Evolutionary conservation across 1,140 invertebrate genomes (phyloP).

Genomic region (Sitobion miscanthi): DNA sequence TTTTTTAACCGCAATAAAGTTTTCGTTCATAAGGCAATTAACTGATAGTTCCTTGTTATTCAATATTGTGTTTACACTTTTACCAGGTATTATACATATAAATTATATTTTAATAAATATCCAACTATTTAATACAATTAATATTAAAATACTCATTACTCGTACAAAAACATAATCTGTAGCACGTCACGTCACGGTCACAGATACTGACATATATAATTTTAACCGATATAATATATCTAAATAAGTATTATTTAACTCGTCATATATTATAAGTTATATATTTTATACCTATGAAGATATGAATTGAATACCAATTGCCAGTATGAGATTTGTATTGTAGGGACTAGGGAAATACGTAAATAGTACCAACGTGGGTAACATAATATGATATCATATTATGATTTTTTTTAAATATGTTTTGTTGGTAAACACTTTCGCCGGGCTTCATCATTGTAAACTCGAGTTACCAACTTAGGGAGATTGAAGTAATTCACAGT

Average conservation of each 20-base stretch:
- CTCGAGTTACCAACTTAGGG: not conserved
- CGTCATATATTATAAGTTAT: not conserved
- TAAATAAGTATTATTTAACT: not conserved
- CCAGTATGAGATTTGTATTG: no score
- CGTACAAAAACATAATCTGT: not conserved
- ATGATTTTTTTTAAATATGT: no score
- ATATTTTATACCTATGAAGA: no score
- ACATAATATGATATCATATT: no score
- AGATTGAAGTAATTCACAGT: not conserved
- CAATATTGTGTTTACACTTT: not conserved
- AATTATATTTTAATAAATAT: not conserved
- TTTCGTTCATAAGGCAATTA: not conserved
- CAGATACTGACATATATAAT: not conserved
- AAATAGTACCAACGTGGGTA: no score
- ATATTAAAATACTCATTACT: not conserved
- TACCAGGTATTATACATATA: not conserved
- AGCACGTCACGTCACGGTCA: no score
- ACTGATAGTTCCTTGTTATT: not conserved
- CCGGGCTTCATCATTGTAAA: not conserved
- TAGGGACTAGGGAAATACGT: no score
- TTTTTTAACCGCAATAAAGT: not conserved
- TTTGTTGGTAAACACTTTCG: no score
- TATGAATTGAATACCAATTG: no score
- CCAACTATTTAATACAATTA: not conserved
- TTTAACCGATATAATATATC: not conserved